These are phyloP conservation scores for Phycodurus eques DNA, from an alignment of 2,113 vertebrate genomes.

Conservation along the genomic window DNA sequence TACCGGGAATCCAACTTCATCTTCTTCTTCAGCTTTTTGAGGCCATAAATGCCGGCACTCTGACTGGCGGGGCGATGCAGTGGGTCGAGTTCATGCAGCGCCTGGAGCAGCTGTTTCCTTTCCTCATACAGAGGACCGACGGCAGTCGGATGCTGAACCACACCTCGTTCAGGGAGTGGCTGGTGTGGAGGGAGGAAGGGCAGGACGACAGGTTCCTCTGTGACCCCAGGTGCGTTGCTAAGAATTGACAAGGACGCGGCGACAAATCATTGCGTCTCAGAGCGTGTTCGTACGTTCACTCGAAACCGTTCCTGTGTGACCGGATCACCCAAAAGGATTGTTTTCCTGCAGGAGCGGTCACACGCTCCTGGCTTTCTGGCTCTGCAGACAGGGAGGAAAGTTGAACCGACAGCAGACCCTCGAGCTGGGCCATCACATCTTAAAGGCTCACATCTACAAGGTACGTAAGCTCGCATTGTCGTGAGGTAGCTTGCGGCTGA, in stretches of 20 bases:
- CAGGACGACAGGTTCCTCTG: slow-evolving; percentile 97
- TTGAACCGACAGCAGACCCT: slow-evolving; percentile 93
- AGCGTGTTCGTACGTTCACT: too few relatives aligned
- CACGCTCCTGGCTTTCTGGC: slow-evolving; percentile 96
- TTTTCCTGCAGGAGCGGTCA: slow-evolving; percentile 84
- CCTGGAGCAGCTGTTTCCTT: slow-evolving; percentile 92
- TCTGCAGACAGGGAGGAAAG: slow-evolving; percentile 89
- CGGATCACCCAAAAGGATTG: background rate
- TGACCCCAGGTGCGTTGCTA: slow-evolving; percentile 84
- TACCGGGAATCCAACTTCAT: background rate
- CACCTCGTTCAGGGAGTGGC: slow-evolving; percentile 95
- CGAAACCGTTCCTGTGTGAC: background rate
- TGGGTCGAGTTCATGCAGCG: slow-evolving; percentile 94
- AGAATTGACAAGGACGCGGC: background rate
- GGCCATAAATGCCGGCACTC: slow-evolving; percentile 76
- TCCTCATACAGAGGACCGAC: slow-evolving; percentile 87
- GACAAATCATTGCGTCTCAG: background rate
- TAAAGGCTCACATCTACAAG: slow-evolving; percentile 99
- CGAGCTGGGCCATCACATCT: slow-evolving; percentile 95
- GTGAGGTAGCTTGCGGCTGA: background rate
- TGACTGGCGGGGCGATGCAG: slow-evolving; percentile 66
- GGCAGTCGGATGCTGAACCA: slow-evolving; percentile 95
- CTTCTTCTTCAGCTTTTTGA: slow-evolving; percentile 76
- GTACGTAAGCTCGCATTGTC: slow-evolving; percentile 51
- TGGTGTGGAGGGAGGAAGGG: slow-evolving; percentile 97